phyloP scores from a whole-genome alignment of 2,113 vertebrate genomes.

The Pelobates fuscus region DNA sequence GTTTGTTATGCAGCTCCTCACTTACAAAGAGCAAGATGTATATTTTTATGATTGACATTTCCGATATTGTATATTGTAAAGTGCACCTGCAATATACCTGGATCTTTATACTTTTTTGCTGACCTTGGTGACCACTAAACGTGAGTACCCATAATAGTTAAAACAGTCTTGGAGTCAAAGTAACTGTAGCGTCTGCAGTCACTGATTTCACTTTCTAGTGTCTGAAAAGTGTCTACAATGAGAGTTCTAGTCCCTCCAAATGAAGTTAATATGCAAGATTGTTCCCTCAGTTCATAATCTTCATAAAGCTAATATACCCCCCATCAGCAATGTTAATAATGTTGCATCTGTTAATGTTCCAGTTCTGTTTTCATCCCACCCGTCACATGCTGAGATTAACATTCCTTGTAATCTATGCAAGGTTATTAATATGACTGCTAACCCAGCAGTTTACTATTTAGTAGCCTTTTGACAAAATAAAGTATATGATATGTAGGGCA shows the following conservation, averaged over 20 bases:
- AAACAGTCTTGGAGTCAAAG: too few relatives aligned
- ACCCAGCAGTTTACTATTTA: not conserved
- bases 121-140: too few relatives aligned
- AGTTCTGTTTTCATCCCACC: not conserved
- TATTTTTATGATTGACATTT: too few relatives aligned
- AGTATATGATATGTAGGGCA: not conserved
- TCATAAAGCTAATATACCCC: not conserved
- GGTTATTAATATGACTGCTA: not conserved
- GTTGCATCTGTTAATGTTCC: constrained; percentile 5
- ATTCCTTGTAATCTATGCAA: not conserved
- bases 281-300: not conserved
- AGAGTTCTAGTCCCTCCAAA: not conserved
- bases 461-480: not conserved
- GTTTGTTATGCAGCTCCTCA: too few relatives aligned
- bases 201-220: not conserved
- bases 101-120: too few relatives aligned
- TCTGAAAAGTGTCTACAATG: not conserved
- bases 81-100: too few relatives aligned
- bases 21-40: too few relatives aligned
- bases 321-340: not conserved
- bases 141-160: too few relatives aligned
- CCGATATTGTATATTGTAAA: too few relatives aligned
- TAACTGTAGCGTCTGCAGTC: not conserved
- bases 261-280: not conserved
- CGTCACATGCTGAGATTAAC: not conserved